Evolutionary conservation across 2,797 vertebrate genomes (phyloP), one percentile per base, ranked within the genome.

Genomic region (Merluccius polli): DNA sequence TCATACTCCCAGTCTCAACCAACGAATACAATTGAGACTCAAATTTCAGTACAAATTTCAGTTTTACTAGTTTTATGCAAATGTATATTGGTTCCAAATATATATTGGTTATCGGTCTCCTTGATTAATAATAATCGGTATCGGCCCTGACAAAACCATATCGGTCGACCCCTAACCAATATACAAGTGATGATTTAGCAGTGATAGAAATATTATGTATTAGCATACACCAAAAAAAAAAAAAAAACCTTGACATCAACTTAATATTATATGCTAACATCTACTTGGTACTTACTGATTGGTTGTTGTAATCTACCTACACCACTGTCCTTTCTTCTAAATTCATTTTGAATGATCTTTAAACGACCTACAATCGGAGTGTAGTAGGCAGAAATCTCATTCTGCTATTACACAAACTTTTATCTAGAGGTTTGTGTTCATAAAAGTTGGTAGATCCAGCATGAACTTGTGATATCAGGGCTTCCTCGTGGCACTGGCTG

Each of bases 401-500:
- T n/a, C 31, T 10, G 38, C 21, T 36, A 9, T 71, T 12, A 15
- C 21, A 71, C 59, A 74, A 32, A 68, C 33, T 36, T 27, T 27
- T 36, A 33, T 52, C 75, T 59, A 30, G 73, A 74, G 80, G 76
- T 77, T 89, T 79, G 75, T 70, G 68, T 75, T 82, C 81, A 74
- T 80, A 84, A 81, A 68, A 75, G 83, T 76, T 81, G 74, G 73
- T 82, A 15, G 67, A 30, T 85, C 16, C 63, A 78, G 76, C 75
- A 72, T 79, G 71, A 77, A 79, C 29, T 69, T 71, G 84, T 87
- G 75, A 82, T 90, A 85, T 86, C 82, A 85, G 87, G 87, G 78
- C 80, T 88, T 88, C 89, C 87, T 86, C 74, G 83, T 87, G 87
- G 89, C 90, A 80, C 82, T 82, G 78, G 78, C 86, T 92, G 91